phyloP scores from a whole-genome alignment of 2,888 invertebrate genomes.

The Polydrusus cervinus region DNA sequence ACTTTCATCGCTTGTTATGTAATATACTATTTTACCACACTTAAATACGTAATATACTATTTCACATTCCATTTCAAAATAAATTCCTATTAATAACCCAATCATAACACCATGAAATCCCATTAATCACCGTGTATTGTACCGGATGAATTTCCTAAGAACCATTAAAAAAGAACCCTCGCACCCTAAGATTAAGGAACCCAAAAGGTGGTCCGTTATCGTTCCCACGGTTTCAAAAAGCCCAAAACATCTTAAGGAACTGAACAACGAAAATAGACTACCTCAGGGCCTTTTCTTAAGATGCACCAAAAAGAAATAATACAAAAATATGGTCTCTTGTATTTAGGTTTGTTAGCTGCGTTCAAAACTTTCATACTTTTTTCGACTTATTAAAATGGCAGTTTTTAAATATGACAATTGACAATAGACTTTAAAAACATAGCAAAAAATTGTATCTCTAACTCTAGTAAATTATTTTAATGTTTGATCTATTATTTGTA shows the following conservation, averaged over 20 bases:
- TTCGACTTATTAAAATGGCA: no score
- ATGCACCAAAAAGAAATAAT: conserved; percentile 24
- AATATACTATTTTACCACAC: no score
- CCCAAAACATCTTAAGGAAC: conserved; percentile 43
- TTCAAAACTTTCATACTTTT: background rate
- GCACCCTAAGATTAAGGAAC: conserved; percentile 49
- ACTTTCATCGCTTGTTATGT: no score
- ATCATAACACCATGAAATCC: conserved; percentile 38
- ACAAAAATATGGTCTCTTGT: conserved; percentile 9
- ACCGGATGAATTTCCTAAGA: conserved; percentile 46
- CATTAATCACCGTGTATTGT: conserved; percentile 44
- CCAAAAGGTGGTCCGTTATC: conserved; percentile 46
- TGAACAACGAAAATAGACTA: conserved; percentile 30
- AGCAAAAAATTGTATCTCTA: no score
- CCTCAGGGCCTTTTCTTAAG: conserved; percentile 21
- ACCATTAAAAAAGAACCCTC: conserved; percentile 37
- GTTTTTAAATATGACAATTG: no score
- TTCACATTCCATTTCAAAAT: background rate
- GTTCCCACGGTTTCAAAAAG: conserved; percentile 46
- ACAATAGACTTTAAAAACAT: no score
- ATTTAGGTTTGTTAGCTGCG: background rate
- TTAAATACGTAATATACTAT: no score
- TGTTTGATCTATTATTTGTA: no score
- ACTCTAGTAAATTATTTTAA: no score
- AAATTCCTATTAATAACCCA: conserved; percentile 20